These are phyloP conservation scores for Graptemys geographica DNA, from an alignment of 2,797 vertebrate genomes.

Conservation along the genomic window DNA sequence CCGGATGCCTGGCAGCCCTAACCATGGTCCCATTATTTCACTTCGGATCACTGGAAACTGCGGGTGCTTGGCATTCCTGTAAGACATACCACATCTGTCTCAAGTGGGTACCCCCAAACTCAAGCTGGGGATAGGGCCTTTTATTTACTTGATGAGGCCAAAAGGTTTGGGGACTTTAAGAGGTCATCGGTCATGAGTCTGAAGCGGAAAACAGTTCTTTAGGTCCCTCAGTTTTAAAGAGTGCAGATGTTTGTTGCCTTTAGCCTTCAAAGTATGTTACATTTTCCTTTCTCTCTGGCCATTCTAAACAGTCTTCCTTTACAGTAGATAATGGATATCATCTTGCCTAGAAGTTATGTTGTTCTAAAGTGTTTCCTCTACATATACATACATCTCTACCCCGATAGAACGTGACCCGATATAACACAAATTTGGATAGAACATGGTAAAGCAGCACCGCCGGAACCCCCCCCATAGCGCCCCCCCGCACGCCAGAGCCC, in stretches of 20 bases:
- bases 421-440: no score
- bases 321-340: background rate
- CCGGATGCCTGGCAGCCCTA: no score
- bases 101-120: background rate
- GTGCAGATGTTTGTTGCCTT: background rate
- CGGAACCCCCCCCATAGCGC: no score
- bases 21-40: background rate
- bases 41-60: background rate
- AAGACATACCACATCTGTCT: fast-evolving
- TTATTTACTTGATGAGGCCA: background rate
- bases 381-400: no score
- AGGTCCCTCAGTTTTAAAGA: background rate
- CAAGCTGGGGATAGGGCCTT: background rate
- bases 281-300: background rate
- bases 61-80: background rate
- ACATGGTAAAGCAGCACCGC: no score
- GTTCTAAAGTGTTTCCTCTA: background rate
- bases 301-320: background rate
- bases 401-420: no score
- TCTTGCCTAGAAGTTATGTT: background rate
- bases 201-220: background rate
- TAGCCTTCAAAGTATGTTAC: background rate
- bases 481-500: no score
- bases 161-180: background rate
- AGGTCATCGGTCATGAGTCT: background rate